These are phyloP conservation scores for Macrophya annulata DNA, from an alignment of 2,888 invertebrate species.

Conservation along the genomic window DNA sequence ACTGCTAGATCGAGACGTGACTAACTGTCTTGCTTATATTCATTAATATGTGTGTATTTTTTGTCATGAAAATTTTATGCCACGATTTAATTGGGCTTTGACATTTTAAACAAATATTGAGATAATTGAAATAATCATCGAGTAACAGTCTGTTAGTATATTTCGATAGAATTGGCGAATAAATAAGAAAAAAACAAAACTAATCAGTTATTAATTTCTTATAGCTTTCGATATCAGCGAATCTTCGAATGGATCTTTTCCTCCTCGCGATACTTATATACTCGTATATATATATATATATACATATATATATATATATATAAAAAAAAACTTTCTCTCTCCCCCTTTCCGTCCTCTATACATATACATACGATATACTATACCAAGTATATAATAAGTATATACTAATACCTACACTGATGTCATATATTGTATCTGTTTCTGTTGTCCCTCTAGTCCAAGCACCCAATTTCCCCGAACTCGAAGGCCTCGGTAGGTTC, in stretches of 20 bases:
- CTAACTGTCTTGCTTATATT: neutral
- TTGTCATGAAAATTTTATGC: neutral
- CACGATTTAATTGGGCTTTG: neutral
- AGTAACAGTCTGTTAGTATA: no score
- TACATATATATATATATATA: no score
- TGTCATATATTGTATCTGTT: constrained; percentile 77
- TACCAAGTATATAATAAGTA: constrained; percentile 26
- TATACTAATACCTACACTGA: constrained; percentile 70
- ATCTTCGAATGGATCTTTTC: no score
- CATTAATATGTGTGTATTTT: neutral
- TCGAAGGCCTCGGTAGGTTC: constrained; percentile 84
- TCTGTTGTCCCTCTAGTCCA: constrained; percentile 81
- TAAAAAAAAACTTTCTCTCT: neutral
- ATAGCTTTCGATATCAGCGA: no score
- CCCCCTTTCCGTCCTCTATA: neutral
- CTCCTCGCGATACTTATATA: no score
- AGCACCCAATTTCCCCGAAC: constrained; percentile 84
- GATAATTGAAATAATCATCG: no score
- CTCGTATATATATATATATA: no score
- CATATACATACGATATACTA: constrained; percentile 49
- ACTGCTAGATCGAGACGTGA: no score
- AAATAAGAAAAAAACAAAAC: no score
- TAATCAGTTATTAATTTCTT: no score
- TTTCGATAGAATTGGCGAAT: no score
- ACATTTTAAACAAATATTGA: no score